Evolutionary conservation across 1,140 invertebrate species (phyloP), one percentile per base, ranked within the genome.

Genomic region (Liolophura sinensis): DNA sequence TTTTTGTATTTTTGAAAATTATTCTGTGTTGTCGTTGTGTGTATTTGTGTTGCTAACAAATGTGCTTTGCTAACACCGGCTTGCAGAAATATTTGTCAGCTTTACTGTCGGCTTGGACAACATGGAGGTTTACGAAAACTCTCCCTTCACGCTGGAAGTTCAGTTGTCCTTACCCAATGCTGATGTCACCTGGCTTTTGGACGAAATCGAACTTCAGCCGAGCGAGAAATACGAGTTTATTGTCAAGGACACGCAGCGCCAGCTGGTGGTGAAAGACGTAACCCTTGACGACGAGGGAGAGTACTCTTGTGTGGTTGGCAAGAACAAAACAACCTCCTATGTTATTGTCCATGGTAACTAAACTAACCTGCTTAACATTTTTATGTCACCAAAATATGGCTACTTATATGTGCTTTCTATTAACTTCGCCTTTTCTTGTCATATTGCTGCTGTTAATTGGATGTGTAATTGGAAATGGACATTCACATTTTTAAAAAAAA

Each of bases 91-190:
- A 9, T n/a, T 56, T 46, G 27, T 46, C 11, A 46, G 25, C 18
- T 65, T 65, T 56, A 52, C 58, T 52, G 58, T 49, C 27, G 56
- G 46, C 22, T 55, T 65, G 47, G 15, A 25, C 20, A 46, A 65
- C 48, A 25, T 58, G 55, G 55, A 31, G 40, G 55, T 58, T 18
- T 46, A 47, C 47, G 63, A 65, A 50, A 47, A 46, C 24, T 54
- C 57, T 22, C 47, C 47, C 46, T 48, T 65, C 40, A 57, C 31
- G 24, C 48, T 65, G 18, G 63, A 65, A 47, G 63, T 65, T 11
- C 57, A 94, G 40, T 96, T 96, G 83, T 96, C 68, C n/a, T 69
- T 71, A 40, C 73, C 72, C 57, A 69, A 74, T 22, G 31, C 60
- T 11, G 24, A 59, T 49, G 65, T 67, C 31, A 62, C 47, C 48